These are phyloP conservation scores for Tetramorium simillimum DNA, from an alignment of 1,140 invertebrate species.

Conservation along the genomic window DNA sequence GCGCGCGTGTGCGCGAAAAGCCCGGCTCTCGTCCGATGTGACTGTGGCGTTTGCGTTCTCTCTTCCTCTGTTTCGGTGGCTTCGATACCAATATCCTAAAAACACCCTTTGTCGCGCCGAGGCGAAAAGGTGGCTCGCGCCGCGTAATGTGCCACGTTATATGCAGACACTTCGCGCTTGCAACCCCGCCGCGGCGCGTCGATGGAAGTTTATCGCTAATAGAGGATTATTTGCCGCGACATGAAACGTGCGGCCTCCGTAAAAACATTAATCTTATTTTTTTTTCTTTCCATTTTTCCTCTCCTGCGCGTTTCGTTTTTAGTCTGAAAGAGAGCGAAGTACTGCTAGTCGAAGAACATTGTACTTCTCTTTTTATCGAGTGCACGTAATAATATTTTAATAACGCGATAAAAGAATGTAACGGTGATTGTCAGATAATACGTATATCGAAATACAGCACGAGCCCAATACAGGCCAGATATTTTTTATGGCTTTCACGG, in stretches of 20 bases:
- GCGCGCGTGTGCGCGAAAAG: slow-evolving; percentile 45
- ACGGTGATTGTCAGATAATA: background rate
- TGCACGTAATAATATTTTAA: background rate
- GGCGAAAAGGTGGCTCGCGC: slow-evolving; percentile 77
- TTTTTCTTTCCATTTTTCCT: background rate
- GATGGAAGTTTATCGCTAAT: slow-evolving; percentile 41
- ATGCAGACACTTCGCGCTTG: background rate
- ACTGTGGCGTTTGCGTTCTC: slow-evolving; percentile 54
- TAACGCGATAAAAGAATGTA: background rate
- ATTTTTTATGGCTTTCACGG: background rate
- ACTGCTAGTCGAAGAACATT: background rate
- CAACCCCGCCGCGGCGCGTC: background rate
- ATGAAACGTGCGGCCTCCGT: background rate
- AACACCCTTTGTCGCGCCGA: slow-evolving; percentile 82
- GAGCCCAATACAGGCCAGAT: background rate
- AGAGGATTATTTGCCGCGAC: slow-evolving; percentile 13
- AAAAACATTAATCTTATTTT: background rate
- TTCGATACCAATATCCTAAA: slow-evolving; percentile 86
- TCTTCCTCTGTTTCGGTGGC: slow-evolving; percentile 67
- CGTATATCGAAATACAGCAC: background rate
- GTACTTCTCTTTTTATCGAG: background rate
- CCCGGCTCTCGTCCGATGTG: background rate
- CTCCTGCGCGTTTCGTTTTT: background rate
- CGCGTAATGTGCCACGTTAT: background rate
- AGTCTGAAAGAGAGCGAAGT: background rate